Conservation (phyloP, 2,113 vertebrate species). For the Heterocephalus glaber region DNA sequence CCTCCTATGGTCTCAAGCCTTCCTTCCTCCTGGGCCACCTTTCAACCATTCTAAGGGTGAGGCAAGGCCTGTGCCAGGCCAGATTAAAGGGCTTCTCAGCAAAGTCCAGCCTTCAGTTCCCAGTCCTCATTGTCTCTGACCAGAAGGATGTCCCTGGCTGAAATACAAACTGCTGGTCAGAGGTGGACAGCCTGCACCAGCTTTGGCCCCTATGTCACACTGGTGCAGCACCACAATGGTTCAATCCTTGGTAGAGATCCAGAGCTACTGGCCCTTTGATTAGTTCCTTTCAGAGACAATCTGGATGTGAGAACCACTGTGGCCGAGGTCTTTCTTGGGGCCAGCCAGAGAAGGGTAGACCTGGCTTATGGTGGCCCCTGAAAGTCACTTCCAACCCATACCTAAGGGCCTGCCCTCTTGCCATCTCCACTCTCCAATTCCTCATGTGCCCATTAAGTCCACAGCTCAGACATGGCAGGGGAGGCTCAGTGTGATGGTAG, state of each 20-base stretch:
- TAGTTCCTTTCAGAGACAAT: slow-evolving; percentile 52
- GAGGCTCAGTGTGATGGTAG: slow-evolving; percentile 10
- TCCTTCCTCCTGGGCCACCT: background rate
- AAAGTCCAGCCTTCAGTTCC: background rate
- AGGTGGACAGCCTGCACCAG: background rate
- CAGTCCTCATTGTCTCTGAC: slow-evolving; percentile 19
- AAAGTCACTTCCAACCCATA: slow-evolving; percentile 52
- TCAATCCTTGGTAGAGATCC: slow-evolving; percentile 40
- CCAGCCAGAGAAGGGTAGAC: slow-evolving; percentile 26
- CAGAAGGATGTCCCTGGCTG: slow-evolving; percentile 1
- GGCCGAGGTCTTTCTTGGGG: background rate
- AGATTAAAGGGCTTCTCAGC: slow-evolving; percentile 34
- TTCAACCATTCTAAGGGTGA: background rate
- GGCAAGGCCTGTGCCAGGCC: background rate
- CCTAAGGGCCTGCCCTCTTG: background rate
- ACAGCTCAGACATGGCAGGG: slow-evolving; percentile 1
- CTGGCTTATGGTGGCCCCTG: background rate
- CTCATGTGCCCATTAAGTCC: slow-evolving; percentile 20
- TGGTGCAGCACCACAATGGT: slow-evolving; percentile 58
- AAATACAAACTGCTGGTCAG: slow-evolving; percentile 16
- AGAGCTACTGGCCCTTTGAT: slow-evolving; percentile 41
- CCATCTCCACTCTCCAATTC: slow-evolving; percentile 1
- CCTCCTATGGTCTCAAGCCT: background rate
- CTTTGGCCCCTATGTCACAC: background rate
- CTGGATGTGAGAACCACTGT: background rate